These are phyloP conservation scores for Phoxinus phoxinus DNA, from an alignment of 2,113 vertebrate species.

Conservation along the genomic window DNA sequence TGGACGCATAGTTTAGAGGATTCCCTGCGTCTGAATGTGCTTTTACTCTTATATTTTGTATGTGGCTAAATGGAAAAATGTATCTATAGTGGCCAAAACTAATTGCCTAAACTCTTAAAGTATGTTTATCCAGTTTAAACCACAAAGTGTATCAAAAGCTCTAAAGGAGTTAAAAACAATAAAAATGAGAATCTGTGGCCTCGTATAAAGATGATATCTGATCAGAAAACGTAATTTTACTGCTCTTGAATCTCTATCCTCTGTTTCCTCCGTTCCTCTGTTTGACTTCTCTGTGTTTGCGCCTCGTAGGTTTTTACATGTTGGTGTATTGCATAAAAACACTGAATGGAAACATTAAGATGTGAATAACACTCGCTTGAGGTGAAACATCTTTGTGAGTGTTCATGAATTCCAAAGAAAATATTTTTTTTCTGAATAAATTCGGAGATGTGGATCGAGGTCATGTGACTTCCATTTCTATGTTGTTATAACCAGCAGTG, in stretches of 20 bases:
- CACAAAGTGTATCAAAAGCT: too few species aligned
- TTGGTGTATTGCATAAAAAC: background rate
- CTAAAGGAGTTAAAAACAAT: too few species aligned
- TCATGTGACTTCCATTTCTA: background rate
- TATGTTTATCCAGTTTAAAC: too few species aligned
- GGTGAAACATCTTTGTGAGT: background rate
- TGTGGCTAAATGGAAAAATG: too few species aligned
- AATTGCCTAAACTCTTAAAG: too few species aligned
- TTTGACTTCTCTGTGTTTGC: background rate
- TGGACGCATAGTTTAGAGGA: too few species aligned
- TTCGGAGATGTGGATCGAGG: background rate
- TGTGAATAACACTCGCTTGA: background rate
- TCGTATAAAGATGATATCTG: too few species aligned
- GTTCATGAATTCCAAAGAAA: background rate
- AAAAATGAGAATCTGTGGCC: too few species aligned
- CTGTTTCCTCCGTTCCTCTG: background rate
- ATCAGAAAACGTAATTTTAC: background rate
- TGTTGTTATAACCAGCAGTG: background rate
- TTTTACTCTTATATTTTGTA: too few species aligned
- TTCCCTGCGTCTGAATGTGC: too few species aligned
- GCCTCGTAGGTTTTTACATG: background rate
- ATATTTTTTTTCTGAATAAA: background rate
- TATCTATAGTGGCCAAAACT: too few species aligned
- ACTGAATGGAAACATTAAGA: background rate
- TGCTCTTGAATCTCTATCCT: background rate